Evolutionary conservation across 2,113 vertebrate species (phyloP), one percentile per base, ranked within the genome.

Genomic region (Oostethus manadensis): DNA sequence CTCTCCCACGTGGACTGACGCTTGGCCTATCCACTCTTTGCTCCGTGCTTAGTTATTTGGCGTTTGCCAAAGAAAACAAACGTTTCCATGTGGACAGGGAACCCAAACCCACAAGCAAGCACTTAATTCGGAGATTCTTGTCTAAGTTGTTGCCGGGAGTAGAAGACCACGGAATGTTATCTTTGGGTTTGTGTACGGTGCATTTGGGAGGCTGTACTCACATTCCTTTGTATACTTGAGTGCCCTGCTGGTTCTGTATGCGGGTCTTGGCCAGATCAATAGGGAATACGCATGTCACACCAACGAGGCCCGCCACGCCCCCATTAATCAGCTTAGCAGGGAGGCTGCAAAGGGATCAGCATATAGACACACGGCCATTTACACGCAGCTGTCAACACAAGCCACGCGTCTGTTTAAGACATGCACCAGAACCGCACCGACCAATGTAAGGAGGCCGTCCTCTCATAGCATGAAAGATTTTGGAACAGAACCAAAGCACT

Each of bases 241-340:
- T 76, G 1, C 92, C 92, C 68, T 92, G 92, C 87, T 95, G 93
- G 80, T 96, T 96, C 82, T 96, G 93, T 16, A 96, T 90, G 46
- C 93, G 89, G 16, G 94, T 96, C 88, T 96, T 95, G 60, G 93
- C 92, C 73, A 96, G 84, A 84, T 95, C 93, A 48, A 95, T 92
- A 58, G 93, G 94, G 81, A 96, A 95, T 56, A 96, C 93, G 42
- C 93, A 95, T 74, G 93, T 93, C 67, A 95, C 93, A 38, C 93
- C 93, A 66, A 94, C 91, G 49, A 96, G 88, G 48, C 94, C 93
- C 2, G 93, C 93, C 67, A 95, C 86, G 13, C 94, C 93, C 72
- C 94, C 94, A 46, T 93, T 93, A 87, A 94, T 93, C 86, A 95
- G 90, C 79, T 94, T 95, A 77, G 92, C 92, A 1, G 88, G 76